A percentile compares a stretch with the other conserved stretches of the same genome.
phyloP scores from a whole-genome alignment of 2,888 invertebrate genomes.

The Conchocele bisecta region DNA sequence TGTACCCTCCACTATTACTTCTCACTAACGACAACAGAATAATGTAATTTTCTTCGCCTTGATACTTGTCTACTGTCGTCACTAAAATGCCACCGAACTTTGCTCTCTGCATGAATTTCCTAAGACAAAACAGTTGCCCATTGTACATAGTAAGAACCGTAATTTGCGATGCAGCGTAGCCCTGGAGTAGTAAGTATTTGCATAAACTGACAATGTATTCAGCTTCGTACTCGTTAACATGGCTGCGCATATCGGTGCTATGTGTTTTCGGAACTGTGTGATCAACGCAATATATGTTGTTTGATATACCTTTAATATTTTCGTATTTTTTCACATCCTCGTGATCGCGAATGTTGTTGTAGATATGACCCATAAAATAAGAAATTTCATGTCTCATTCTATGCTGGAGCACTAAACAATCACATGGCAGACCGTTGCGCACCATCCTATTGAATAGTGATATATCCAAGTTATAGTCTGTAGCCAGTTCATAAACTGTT shows the following conservation, averaged over 20 bases:
- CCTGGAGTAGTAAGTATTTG: slow-evolving; percentile 71
- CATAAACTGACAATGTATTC: slow-evolving; percentile 65
- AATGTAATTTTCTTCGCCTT: slow-evolving; percentile 82
- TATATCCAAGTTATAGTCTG: slow-evolving; percentile 87
- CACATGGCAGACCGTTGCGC: slow-evolving; percentile 86
- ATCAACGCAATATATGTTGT: slow-evolving; percentile 71
- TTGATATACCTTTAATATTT: slow-evolving; percentile 63
- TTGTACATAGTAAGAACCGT: slow-evolving; percentile 66
- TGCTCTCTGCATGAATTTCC: slow-evolving; percentile 61
- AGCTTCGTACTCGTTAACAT: slow-evolving; percentile 72
- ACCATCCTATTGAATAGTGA: slow-evolving; percentile 93
- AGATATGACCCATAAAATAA: slow-evolving; percentile 78
- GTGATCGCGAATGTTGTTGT: slow-evolving; percentile 54
- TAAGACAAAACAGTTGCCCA: slow-evolving; percentile 73
- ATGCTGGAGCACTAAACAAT: slow-evolving; percentile 86
- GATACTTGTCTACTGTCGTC: slow-evolving; percentile 79
- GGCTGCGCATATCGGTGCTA: slow-evolving; percentile 49
- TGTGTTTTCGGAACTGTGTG: slow-evolving; percentile 64
- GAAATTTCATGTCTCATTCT: slow-evolving; percentile 85
- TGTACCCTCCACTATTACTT: slow-evolving; percentile 68
- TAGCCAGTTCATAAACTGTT: slow-evolving; percentile 87
- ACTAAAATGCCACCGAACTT: slow-evolving; percentile 68
- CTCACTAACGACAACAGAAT: slow-evolving; percentile 81
- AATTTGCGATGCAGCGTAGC: slow-evolving; percentile 66
- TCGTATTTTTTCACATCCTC: slow-evolving; percentile 55